A percentile compares a stretch with the other conserved stretches of the same genome.
Evolutionary conservation across 2,888 invertebrate genomes (phyloP).

Genomic region (Ceraclea dissimilis): DNA sequence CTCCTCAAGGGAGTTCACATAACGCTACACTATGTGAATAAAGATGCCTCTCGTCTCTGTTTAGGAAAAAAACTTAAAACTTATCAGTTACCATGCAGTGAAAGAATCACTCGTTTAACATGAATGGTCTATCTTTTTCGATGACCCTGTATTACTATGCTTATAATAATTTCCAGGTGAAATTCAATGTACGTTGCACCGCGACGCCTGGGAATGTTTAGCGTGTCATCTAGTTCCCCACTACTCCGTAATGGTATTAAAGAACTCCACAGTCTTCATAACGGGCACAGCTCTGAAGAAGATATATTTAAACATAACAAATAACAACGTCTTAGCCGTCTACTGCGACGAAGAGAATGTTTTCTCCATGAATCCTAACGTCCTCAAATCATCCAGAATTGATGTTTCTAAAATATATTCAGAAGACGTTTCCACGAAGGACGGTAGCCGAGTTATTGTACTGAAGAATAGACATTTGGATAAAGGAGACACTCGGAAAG

Average conservation of each 20-base stretch:
- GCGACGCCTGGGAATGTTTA: slow-evolving; percentile 35
- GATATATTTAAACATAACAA: slow-evolving; percentile 31
- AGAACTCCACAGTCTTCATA: slow-evolving; percentile 32
- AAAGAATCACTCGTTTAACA: background rate
- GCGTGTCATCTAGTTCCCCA: slow-evolving; percentile 31
- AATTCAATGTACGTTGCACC: slow-evolving; percentile 39
- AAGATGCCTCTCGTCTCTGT: too few species aligned
- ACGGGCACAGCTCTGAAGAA: slow-evolving; percentile 27
- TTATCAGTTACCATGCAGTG: too few species aligned
- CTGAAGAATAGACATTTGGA: slow-evolving; percentile 10
- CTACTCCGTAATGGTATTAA: slow-evolving; percentile 31
- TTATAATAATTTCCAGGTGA: slow-evolving; percentile 35
- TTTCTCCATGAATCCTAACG: slow-evolving; percentile 8
- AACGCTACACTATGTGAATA: too few species aligned
- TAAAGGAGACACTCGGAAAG: too few species aligned
- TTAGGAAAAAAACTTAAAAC: too few species aligned
- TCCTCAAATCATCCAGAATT: background rate
- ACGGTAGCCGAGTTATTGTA: slow-evolving; percentile 11
- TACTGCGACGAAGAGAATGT: slow-evolving; percentile 30
- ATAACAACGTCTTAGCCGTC: slow-evolving; percentile 31
- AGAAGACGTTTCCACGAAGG: slow-evolving; percentile 1
- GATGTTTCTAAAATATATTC: slow-evolving; percentile 4
- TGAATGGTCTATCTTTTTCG: too few species aligned
- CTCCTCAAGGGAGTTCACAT: too few species aligned
- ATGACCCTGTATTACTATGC: too few species aligned